These are phyloP conservation scores for Noctua pronuba DNA, from an alignment of 2,888 invertebrate species.

Conservation along the genomic window DNA sequence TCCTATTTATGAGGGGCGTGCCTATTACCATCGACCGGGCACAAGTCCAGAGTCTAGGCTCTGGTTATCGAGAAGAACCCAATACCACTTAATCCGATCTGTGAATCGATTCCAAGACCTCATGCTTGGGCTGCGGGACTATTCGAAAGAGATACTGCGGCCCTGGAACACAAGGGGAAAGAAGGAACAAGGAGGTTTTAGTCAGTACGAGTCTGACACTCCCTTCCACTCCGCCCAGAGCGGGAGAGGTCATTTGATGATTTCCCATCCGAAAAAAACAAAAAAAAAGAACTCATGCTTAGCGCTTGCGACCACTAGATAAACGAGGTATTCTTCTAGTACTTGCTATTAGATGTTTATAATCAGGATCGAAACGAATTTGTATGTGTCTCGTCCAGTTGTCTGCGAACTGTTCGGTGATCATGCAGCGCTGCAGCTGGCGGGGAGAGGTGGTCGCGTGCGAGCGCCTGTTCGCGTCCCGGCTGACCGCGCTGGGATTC, in stretches of 20 bases:
- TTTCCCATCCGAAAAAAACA: no score
- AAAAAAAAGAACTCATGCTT: not conserved
- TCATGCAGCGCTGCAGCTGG: conserved; percentile 86
- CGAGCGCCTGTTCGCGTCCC: conserved; percentile 80
- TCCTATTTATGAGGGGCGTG: not conserved
- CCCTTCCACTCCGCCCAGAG: no score
- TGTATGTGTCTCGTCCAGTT: conserved; percentile 72
- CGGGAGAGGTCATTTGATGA: no score
- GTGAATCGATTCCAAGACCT: not conserved
- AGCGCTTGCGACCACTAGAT: not conserved
- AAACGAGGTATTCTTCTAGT: not conserved
- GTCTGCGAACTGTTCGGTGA: conserved; percentile 83
- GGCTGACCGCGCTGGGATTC: conserved; percentile 88
- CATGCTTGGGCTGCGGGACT: no score
- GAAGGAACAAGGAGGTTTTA: no score
- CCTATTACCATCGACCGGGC: not conserved
- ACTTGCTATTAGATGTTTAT: not conserved
- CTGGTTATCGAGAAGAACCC: not conserved
- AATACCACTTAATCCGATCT: not conserved
- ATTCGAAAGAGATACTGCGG: no score
- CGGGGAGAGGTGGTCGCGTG: conserved; percentile 78
- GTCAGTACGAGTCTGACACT: no score
- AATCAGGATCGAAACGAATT: not conserved
- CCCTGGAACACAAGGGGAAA: no score
- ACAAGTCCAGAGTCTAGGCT: not conserved